Base-by-base conservation (phyloP, 2,113 vertebrate species). In the Carettochelys insculpta region DNA sequence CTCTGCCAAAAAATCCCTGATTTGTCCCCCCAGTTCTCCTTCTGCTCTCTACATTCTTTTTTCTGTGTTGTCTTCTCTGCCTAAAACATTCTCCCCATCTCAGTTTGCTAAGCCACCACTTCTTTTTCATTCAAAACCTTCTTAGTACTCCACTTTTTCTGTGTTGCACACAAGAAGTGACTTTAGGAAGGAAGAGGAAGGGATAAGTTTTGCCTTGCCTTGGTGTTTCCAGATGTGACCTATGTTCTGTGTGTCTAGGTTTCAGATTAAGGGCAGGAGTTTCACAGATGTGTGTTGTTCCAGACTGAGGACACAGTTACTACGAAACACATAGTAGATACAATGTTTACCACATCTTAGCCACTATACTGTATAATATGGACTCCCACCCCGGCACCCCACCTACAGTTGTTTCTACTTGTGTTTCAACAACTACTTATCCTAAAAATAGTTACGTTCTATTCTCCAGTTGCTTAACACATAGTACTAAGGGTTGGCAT, bases 401-500 rank as follows among this genome's bases (percentile, higher is more conserved):
- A 50, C 48, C 85, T 48, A 77, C 78, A 83, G 19, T 7, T 29
- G 6, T 50, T 50, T 50, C 48, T 12, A 50, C 48, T 50, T 50
- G 14, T 50, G 48, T 50, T 50, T 50, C 73, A 92, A 92, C 86
- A 77, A 31, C 1, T 19, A 58, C 10, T 95, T 92, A 77, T 29
- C 80, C 76, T 90, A 85, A 77, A 97, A 96, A 91, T 58, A 43
- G 45, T 90, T 91, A 90, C 87, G 91, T 78, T 95, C 96, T 91
- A 76, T 95, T 82, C 88, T 89, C 93, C 92, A 76, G 43, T 85
- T 92, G 92, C 41, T 90, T 96, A 91, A 54, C 86, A 90, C 85
- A 25, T 88, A 73, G 34, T 52, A 82, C 77, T 96, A 82, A 92
- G 94, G 19, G 85, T 93, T 95, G 77, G 43, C 17, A 95, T 85